Evolutionary conservation across 2,888 invertebrate genomes (phyloP), one percentile per base, ranked within the genome.

Genomic region (Chalcis sispes): DNA sequence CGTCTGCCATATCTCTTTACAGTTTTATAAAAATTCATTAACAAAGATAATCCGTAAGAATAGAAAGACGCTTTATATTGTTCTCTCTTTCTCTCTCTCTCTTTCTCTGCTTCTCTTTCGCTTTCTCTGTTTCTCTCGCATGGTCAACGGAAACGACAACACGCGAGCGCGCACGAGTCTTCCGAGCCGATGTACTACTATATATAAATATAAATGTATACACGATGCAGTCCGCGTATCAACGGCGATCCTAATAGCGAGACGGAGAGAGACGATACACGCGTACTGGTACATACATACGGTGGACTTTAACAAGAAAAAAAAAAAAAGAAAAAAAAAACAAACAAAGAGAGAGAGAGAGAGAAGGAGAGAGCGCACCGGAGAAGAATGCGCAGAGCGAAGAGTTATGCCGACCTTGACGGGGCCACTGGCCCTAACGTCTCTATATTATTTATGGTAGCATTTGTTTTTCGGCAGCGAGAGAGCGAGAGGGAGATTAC

Each of bases 341-440:
- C 40, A 27, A 15, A n/a, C 23, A 32, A 15, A 29, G 32, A 52
- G 52, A 8, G 50, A 50, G 20, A 8, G 25, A 27, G 58, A 25
- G 56, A 29, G 10, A 25, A 36, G 10, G 25, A 4, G 48, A 40
- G 58, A 73, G 59, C 59, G n/a, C n/a, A n/a, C n/a, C n/a, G n/a
- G n/a, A n/a, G n/a, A n/a, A n/a, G n/a, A n/a, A n/a, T n/a, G n/a
- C n/a, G n/a, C n/a, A n/a, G n/a, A n/a, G n/a, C n/a, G n/a, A n/a
- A n/a, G n/a, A n/a, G n/a, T n/a, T n/a, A n/a, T n/a, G n/a, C 48
- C 77, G 78, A 78, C 80, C 80, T 81, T 81, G 79, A 64, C 50
- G 77, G 76, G 80, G 79, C 77, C 81, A 80, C 77, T 80, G 80
- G 76, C 80, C 79, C 77, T 76, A 64, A 70, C 70, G 72, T 62